These are phyloP conservation scores for Crematogaster levior DNA, from an alignment of 2,888 invertebrate species.

Conservation along the genomic window DNA sequence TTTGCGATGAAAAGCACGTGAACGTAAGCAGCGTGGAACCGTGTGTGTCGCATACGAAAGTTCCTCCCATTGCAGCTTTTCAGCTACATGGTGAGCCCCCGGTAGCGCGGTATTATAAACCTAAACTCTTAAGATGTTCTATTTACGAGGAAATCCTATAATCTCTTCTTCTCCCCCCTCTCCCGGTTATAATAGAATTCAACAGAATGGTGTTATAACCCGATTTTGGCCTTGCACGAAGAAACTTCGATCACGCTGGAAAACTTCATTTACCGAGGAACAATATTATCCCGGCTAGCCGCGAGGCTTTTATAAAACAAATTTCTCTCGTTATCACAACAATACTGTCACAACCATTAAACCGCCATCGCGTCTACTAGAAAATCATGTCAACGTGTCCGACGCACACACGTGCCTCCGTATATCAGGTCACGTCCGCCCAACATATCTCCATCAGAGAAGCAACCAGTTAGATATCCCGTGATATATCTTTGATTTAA, in stretches of 20 bases:
- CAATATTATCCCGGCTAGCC: background rate
- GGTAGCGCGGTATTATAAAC: background rate
- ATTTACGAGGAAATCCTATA: slow-evolving; percentile 26
- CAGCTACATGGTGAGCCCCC: background rate
- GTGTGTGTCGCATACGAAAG: background rate
- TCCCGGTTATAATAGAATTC: slow-evolving; percentile 19
- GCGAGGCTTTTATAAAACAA: slow-evolving; percentile 18
- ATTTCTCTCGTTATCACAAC: slow-evolving; percentile 37
- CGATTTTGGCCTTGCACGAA: background rate
- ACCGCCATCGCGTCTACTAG: background rate
- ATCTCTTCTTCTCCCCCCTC: background rate
- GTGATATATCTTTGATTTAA: background rate
- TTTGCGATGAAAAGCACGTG: background rate
- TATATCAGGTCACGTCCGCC: slow-evolving; percentile 17
- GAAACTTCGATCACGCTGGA: slow-evolving; percentile 5
- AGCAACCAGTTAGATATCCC: background rate
- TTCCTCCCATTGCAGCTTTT: background rate
- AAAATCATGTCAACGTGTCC: slow-evolving; percentile 32
- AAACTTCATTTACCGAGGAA: slow-evolving; percentile 20
- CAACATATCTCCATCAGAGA: slow-evolving; percentile 15
- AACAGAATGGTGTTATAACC: background rate
- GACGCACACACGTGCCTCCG: background rate
- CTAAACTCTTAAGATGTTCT: slow-evolving; percentile 1
- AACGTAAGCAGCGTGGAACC: background rate
- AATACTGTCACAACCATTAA: slow-evolving; percentile 36